Evolutionary conservation across 2,113 vertebrate species (phyloP), one percentile per base, ranked within the genome.

Genomic region (Daphoenositta chrysoptera): DNA sequence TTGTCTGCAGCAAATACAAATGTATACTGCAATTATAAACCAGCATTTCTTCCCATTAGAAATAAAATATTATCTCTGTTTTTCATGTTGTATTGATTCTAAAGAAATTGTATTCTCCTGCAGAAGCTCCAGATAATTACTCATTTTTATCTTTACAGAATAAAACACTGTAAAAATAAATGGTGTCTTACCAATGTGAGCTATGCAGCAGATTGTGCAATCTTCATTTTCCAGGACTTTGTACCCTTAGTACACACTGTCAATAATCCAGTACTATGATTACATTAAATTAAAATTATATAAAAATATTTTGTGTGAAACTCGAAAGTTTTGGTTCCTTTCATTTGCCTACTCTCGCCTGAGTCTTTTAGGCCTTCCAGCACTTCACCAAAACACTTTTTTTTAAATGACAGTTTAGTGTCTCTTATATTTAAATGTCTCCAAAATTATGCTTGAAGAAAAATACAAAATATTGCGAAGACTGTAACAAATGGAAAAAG

Each of bases 381-480:
- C 24, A 1, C 90, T 97, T 91, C 93, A 91, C 81, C 87, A 87
- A 91, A 94, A 95, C 92, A 91, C 87, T 95, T 94, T 89, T 90
- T 93, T 93, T 92, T 8, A 94, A 94, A 93, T 93, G 70, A 89
- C 93, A 96, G 87, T 91, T 96, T 95, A 94, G 68, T 14, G 87
- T 93, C 93, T 94, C 89, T 96, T 94, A 69, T 94, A 96, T 94
- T 94, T 91, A 96, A 94, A 96, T 89, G 60, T 90, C 90, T 93
- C 56, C 68, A 90, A 87, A 94, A 96, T 93, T 91, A 93, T 94
- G 89, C 96, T 96, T 79, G 81, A 87, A 96, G 89, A 97, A 97
- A 96, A 91, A 87, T 93, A 96, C 89, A 96, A 96, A 97, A 94
- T 96, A 96, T 96, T 96, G 94, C 39, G 0, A 94, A 92, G 91